Evolutionary conservation across 2,113 vertebrate species (phyloP).

Genomic region (Oryzias celebensis): DNA sequence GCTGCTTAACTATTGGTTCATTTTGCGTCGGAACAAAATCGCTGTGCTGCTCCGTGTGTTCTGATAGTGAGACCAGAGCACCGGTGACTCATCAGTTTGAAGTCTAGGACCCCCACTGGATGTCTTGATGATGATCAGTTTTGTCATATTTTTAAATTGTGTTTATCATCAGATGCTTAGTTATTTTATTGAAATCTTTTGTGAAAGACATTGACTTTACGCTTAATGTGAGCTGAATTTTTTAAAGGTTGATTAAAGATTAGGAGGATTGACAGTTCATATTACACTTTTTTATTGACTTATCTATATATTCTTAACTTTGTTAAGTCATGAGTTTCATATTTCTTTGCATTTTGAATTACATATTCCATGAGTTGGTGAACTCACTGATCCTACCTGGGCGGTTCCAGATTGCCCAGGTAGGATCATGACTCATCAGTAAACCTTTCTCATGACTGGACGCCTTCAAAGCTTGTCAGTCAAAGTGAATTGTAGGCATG

Average conservation of each 20-base stretch:
- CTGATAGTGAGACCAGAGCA: conserved; percentile 16
- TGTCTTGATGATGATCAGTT: no score
- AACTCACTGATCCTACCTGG: no score
- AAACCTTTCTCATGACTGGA: conserved; percentile 13
- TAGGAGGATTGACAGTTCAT: no score
- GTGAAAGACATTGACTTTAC: no score
- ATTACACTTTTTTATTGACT: no score
- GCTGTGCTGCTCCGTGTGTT: conserved; percentile 29
- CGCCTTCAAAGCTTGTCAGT: conserved; percentile 22
- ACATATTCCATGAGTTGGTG: no score
- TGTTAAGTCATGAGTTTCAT: no score
- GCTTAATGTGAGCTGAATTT: no score
- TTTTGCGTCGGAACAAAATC: conserved; percentile 56
- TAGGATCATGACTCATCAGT: conserved; percentile 50
- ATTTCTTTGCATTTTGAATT: no score
- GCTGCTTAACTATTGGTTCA: conserved; percentile 68
- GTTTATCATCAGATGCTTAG: not conserved
- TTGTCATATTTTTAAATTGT: not conserved
- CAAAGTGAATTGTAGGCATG: conserved; percentile 32
- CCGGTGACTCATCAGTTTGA: not conserved
- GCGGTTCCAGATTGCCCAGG: not conserved
- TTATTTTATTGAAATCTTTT: no score
- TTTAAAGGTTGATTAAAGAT: no score
- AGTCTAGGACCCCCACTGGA: not conserved
- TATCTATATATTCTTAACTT: no score